Evolutionary conservation across 2,797 vertebrate genomes (phyloP), one percentile per base, ranked within the genome.

Genomic region (Peromyscus melanophrys): DNA sequence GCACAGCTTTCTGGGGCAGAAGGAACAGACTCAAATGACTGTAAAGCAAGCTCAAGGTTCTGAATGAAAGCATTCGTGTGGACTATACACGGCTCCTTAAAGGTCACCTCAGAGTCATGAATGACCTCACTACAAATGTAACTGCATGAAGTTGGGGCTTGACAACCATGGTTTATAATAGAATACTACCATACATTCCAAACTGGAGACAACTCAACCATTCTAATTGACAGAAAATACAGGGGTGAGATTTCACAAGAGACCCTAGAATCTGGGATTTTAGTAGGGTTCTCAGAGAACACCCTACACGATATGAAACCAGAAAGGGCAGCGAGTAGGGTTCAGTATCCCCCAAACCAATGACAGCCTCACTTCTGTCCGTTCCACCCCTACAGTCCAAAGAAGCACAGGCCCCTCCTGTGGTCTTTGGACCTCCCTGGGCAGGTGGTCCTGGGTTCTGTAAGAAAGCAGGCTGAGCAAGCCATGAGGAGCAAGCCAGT

Each of bases 181-280:
- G n/a, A 92, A 37, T 19, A 85, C 14, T 19, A 27, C 21, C 46
- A 90, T 2, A 37, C 17, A 59, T 27, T 94, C 96, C 46, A 95
- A 84, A 83, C 83, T 75, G 69, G 95, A 97, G 75, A 77, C 34
- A 37, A 91, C 25, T 52, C 71, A 76, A 52, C 29, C 71, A 61
- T 40, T 34, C 25, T 23, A 61, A 82, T 11, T 85, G 14, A 17
- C 25, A 40, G 12, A 61, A 90, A 93, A 65, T 6, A 6, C 1
- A 81, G 73, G 59, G 3, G 71, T 87, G 27, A 85, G 69, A 23
- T 4, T 65, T 89, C 61, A 25, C 4, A 63, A 80, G n/a, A 29
- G 25, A 55, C 1, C 27, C 2, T 43, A 75, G 88, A 46, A 82
- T 37, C 16, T 76, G 34, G 86, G 87, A 65, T 21, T 4, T 17